These are phyloP conservation scores for Venustaconcha ellipsiformis DNA, from an alignment of 1,140 invertebrate species.

Conservation along the genomic window DNA sequence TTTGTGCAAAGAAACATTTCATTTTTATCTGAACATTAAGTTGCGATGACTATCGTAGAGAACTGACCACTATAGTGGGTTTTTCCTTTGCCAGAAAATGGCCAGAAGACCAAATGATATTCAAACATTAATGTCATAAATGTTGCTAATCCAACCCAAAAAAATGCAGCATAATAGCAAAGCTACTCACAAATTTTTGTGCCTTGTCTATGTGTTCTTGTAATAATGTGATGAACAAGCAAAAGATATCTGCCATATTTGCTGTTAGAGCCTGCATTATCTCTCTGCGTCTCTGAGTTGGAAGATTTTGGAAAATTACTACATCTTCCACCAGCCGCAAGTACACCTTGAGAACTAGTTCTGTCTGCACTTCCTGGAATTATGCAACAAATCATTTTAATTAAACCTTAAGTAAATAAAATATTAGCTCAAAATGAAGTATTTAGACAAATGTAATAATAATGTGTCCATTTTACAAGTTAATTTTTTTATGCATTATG, in stretches of 20 bases:
- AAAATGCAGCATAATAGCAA: not conserved
- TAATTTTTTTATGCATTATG: too few species aligned
- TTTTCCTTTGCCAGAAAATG: too few species aligned
- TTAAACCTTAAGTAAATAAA: too few species aligned
- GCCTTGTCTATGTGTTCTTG: slow-evolving; percentile 30
- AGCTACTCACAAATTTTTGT: slow-evolving; percentile 24
- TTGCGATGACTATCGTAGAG: too few species aligned
- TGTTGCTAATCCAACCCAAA: not conserved
- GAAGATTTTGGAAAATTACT: slow-evolving; percentile 79
- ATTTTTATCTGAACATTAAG: too few species aligned
- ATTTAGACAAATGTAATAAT: too few species aligned
- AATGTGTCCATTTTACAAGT: too few species aligned
- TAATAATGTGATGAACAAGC: slow-evolving; percentile 72
- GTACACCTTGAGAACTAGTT: slow-evolving; percentile 88
- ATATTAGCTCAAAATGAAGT: too few species aligned
- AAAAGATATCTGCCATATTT: slow-evolving; percentile 87
- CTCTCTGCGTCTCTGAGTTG: slow-evolving; percentile 82
- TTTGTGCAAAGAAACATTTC: too few species aligned
- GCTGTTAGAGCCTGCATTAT: slow-evolving; percentile 87
- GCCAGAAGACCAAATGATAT: too few species aligned
- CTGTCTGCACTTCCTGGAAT: slow-evolving; percentile 76
- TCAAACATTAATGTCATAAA: not conserved
- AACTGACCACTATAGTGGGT: too few species aligned
- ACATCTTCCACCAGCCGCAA: slow-evolving; percentile 91
- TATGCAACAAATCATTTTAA: too few species aligned